Percentiles rank a stretch among this genome's conserved stretches.
phyloP scores from a whole-genome alignment of 2,113 vertebrate genomes.

The Clarias magur region DNA sequence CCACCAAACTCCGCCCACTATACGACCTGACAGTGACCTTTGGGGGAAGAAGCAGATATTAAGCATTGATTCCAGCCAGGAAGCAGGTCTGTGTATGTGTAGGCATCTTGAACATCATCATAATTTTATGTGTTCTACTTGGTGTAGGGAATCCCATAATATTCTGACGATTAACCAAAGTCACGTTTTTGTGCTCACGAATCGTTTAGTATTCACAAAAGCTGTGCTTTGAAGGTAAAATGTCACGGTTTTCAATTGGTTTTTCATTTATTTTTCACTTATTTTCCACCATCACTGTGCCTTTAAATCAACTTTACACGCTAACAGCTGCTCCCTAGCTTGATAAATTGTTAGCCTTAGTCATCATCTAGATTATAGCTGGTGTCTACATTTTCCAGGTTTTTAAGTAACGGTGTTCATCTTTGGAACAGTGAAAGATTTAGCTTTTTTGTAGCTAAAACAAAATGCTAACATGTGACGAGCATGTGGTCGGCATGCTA shows the following conservation, averaged over 20 bases:
- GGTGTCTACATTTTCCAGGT: not conserved
- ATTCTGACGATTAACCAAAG: not conserved
- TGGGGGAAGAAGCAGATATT: not conserved
- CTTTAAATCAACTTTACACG: too few species aligned
- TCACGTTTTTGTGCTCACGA: not conserved
- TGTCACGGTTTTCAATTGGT: not conserved
- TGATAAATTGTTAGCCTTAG: not conserved
- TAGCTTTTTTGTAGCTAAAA: too few species aligned
- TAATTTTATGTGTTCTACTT: not conserved
- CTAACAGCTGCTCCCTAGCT: not conserved
- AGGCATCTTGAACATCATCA: not conserved
- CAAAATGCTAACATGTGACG: too few species aligned
- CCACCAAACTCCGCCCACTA: constrained; percentile 99
- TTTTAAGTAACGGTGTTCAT: not conserved
- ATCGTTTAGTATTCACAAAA: too few species aligned
- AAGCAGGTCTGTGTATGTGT: not conserved
- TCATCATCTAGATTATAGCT: not conserved
- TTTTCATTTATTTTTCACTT: not conserved
- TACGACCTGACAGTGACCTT: constrained; percentile 97
- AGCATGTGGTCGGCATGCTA: too few species aligned
- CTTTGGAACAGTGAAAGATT: not conserved
- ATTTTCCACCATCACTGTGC: too few species aligned
- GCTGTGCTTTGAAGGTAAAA: not conserved
- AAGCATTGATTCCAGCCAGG: not conserved
- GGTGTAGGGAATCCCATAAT: not conserved